Percentiles rank a stretch among this genome's conserved stretches.
These are phyloP conservation scores for Euspilapteryx auroguttella DNA, from an alignment of 2,888 invertebrate species.

Conservation along the genomic window DNA sequence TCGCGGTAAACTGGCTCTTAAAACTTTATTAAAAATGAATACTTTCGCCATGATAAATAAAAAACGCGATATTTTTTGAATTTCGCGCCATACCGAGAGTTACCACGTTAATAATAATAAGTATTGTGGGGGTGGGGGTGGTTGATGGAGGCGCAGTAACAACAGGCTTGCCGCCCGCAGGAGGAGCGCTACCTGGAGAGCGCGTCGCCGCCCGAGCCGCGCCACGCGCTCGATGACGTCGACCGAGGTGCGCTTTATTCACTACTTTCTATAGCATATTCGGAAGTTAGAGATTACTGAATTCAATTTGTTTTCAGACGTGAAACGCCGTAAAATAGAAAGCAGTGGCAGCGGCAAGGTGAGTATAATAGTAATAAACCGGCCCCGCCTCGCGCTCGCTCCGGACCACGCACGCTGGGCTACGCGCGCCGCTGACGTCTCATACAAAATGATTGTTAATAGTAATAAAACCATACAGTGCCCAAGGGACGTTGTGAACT, in stretches of 20 bases:
- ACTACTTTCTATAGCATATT: constrained; percentile 1
- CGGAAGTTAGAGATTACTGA: background rate
- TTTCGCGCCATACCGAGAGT: too few species aligned
- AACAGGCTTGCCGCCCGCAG: constrained; percentile 23
- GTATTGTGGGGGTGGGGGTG: too few species aligned
- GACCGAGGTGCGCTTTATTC: too few species aligned
- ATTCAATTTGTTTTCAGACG: constrained; percentile 53
- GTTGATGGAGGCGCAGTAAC: too few species aligned
- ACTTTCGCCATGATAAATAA: too few species aligned
- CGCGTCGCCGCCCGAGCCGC: constrained; percentile 52
- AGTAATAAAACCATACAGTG: too few species aligned
- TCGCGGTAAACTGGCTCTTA: too few species aligned
- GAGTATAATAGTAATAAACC: constrained; percentile 65
- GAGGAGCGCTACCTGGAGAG: constrained; percentile 52
- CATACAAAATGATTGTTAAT: background rate
- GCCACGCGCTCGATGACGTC: constrained; percentile 24
- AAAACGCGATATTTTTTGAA: too few species aligned
- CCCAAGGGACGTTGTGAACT: too few species aligned
- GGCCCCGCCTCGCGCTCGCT: constrained; percentile 36
- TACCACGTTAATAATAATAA: too few species aligned
- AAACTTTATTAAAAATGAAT: too few species aligned
- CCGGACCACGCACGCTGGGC: constrained; percentile 65
- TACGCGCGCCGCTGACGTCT: constrained; percentile 12
- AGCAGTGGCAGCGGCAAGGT: constrained; percentile 76
- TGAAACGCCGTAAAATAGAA: constrained; percentile 85